Evolutionary conservation across 2,888 invertebrate species (phyloP).

Genomic region (Amphipoea oculea): DNA sequence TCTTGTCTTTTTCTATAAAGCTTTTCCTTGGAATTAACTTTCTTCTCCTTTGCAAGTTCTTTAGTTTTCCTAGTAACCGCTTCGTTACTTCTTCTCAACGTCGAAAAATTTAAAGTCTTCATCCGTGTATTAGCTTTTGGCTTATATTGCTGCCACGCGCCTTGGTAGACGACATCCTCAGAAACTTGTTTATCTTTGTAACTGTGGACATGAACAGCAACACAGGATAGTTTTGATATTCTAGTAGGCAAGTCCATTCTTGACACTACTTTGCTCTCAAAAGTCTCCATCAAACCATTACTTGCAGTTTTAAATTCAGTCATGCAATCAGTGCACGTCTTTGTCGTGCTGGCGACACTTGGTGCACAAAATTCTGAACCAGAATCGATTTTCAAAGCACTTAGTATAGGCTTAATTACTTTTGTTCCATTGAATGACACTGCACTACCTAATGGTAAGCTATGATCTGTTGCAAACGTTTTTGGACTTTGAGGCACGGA

Average conservation of each 20-base stretch:
- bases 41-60: constrained; percentile 47
- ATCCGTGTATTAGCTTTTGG: constrained; percentile 69
- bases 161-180: constrained; percentile 86
- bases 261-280: constrained; percentile 52
- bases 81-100: constrained; percentile 64
- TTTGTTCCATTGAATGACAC: constrained; percentile 64
- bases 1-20: constrained; percentile 39
- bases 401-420: constrained; percentile 68
- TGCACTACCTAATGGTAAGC: constrained; percentile 25
- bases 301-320: constrained; percentile 58
- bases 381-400: constrained; percentile 69
- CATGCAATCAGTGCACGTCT: constrained; percentile 19
- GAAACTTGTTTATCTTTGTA: constrained; percentile 79
- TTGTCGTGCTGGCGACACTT: constrained; percentile 42
- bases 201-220: constrained; percentile 84
- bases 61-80: constrained; percentile 59
- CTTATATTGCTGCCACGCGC: constrained; percentile 80
- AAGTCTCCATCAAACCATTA: constrained; percentile 62
- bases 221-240: constrained; percentile 76
- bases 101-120: constrained; percentile 61
- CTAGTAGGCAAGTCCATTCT: constrained; percentile 60
- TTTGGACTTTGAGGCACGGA: not conserved
- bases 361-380: constrained; percentile 67
- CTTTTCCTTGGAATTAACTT: constrained; percentile 65
- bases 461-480: constrained; percentile 13